Evolutionary conservation across 2,113 vertebrate species (phyloP).

Genomic region (Elgaria multicarinata): DNA sequence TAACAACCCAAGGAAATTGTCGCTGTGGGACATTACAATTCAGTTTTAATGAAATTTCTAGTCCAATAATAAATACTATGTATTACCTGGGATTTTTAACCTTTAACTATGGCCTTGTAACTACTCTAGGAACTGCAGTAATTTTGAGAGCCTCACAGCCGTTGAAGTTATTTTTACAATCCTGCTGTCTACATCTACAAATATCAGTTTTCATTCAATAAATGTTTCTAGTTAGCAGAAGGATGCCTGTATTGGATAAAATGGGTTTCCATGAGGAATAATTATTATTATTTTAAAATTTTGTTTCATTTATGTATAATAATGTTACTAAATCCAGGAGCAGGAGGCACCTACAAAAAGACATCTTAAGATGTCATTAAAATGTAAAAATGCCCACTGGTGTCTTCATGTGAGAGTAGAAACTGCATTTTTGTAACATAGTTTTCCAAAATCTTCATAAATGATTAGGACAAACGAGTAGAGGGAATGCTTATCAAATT

Average conservation of each 20-base stretch:
- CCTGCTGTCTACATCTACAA: neutral
- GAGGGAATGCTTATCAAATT: no score
- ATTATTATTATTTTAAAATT: no score
- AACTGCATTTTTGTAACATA: no score
- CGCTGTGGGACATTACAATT: neutral
- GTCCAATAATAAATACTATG: neutral
- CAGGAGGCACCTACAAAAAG: neutral
- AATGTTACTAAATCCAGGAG: neutral
- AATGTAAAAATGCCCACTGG: neutral
- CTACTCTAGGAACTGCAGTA: neutral
- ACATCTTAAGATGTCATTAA: neutral
- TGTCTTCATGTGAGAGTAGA: neutral
- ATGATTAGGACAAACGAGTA: no score
- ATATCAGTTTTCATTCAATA: constrained; percentile 18
- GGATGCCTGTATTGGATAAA: neutral
- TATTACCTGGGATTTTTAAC: neutral
- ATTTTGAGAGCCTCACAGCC: neutral
- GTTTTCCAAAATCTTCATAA: no score
- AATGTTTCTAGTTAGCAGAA: constrained; percentile 48
- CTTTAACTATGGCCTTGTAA: neutral
- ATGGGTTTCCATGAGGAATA: neutral
- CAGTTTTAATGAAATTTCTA: neutral
- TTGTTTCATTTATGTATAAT: no score
- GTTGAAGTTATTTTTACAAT: neutral
- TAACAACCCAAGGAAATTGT: neutral